Conservation (phyloP, 2,113 vertebrate genomes). For the Seriola aureovittata region DNA sequence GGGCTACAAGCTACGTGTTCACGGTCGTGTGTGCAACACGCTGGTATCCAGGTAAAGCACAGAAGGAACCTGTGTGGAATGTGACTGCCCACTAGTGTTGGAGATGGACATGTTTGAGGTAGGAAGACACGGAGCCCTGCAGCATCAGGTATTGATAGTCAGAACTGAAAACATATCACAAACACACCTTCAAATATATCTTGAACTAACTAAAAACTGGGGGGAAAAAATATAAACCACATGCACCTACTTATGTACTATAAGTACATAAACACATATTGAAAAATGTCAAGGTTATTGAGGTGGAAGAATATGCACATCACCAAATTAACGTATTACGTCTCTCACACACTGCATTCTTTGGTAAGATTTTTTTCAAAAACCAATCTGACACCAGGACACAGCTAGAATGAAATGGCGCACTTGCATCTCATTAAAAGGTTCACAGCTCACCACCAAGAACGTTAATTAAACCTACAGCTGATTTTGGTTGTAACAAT, state of each 20-base stretch:
- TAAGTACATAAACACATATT: neutral
- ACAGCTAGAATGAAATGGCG: neutral
- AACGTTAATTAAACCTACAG: constrained; percentile 38
- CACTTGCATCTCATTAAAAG: neutral
- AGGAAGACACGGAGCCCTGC: constrained; percentile 21
- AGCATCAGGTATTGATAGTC: constrained; percentile 19
- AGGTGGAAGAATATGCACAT: neutral
- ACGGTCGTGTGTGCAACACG: constrained; percentile 20
- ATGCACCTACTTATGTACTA: neutral
- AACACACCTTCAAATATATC: neutral
- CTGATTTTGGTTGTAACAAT: constrained; percentile 11
- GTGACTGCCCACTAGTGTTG: constrained; percentile 80
- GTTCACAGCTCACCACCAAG: neutral
- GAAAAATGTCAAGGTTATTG: neutral
- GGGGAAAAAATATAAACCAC: neutral
- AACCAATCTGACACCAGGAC: neutral
- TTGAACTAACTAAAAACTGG: neutral
- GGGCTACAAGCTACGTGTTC: constrained; percentile 12
- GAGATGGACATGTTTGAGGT: constrained; percentile 40
- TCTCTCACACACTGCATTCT: neutral
- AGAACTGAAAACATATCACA: neutral
- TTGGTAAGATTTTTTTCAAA: neutral
- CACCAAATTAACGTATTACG: neutral
- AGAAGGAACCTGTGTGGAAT: constrained; percentile 59
- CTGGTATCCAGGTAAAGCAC: constrained; percentile 35